phyloP scores from a whole-genome alignment of 1,140 invertebrate species.

The Acromyrmex charruanus region DNA sequence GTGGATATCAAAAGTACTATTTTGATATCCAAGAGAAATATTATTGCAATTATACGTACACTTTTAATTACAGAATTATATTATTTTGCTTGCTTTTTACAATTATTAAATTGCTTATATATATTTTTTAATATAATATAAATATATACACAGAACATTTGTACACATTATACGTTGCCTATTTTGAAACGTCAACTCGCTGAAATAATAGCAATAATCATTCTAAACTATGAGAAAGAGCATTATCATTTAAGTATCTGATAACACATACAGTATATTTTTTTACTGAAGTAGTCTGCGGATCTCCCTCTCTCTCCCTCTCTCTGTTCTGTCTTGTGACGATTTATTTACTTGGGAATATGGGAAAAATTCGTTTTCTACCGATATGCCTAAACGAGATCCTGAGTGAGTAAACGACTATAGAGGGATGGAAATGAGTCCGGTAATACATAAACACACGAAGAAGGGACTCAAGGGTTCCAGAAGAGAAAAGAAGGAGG shows the following conservation, averaged over 20 bases:
- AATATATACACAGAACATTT: too few relatives aligned
- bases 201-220: constrained; percentile 7
- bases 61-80: constrained; percentile 1
- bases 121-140: not conserved
- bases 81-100: not conserved
- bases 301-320: not conserved
- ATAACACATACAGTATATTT: constrained; percentile 8
- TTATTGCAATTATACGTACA: not conserved
- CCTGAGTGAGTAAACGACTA: constrained; percentile 75
- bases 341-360: constrained; percentile 14
- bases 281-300: constrained; percentile 13
- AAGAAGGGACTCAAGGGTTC: constrained; percentile 66
- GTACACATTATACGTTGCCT: too few relatives aligned
- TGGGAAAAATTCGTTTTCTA: constrained; percentile 71
- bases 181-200: not conserved
- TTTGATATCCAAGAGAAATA: not conserved
- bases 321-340: constrained; percentile 13
- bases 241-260: not conserved
- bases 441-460: constrained; percentile 83
- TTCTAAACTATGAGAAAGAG: not conserved
- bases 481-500: constrained; percentile 13
- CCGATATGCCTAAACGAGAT: constrained; percentile 73
- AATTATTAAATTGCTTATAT: not conserved
- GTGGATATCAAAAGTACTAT: not conserved
- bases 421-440: constrained; percentile 83